These are phyloP conservation scores for Tenualosa thibaudeaui DNA, from an alignment of 2,797 vertebrate species.

Conservation along the genomic window DNA sequence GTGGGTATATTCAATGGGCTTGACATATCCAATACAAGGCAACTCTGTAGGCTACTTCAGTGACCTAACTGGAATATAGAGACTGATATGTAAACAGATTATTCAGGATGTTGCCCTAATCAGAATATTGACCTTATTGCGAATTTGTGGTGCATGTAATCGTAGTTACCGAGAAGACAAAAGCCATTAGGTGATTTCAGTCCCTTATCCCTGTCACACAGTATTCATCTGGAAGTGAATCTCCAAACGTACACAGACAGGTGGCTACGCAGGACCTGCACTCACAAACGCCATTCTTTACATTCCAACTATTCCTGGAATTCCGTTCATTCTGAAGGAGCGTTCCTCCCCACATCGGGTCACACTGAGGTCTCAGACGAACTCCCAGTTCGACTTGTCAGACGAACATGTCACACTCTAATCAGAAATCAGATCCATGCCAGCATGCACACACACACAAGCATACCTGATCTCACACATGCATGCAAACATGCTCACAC, in stretches of 20 bases:
- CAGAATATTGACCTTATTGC: too few species aligned
- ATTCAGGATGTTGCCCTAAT: too few species aligned
- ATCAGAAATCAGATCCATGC: not conserved
- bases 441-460: not conserved
- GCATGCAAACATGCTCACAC: not conserved
- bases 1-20: too few species aligned
- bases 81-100: too few species aligned
- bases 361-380: not conserved
- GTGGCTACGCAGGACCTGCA: not conserved
- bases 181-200: too few species aligned
- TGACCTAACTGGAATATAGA: too few species aligned
- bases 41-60: too few species aligned
- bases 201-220: too few species aligned
- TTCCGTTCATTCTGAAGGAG: not conserved
- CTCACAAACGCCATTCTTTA: not conserved
- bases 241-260: not conserved
- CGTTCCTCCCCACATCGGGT: not conserved
- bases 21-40: too few species aligned
- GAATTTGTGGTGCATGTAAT: too few species aligned
- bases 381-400: not conserved
- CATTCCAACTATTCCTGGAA: not conserved
- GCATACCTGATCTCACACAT: not conserved
- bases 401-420: not conserved
- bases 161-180: too few species aligned
- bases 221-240: too few species aligned